A percentile compares a stretch with the other conserved stretches of the same genome.
Evolutionary conservation across 2,797 vertebrate genomes (phyloP).

Genomic region (Gastrophryne carolinensis): DNA sequence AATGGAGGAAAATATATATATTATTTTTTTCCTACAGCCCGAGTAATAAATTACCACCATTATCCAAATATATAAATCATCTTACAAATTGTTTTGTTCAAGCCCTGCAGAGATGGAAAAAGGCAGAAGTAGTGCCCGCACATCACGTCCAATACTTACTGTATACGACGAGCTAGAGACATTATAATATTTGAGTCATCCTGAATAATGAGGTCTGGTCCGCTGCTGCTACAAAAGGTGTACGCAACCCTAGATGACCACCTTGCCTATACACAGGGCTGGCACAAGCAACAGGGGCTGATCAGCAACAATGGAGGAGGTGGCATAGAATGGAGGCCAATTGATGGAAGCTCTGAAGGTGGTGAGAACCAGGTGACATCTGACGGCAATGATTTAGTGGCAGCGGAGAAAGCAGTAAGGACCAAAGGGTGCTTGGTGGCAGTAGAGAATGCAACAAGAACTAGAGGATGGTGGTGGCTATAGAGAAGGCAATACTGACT

Average conservation of each 20-base stretch:
- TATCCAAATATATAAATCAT: conserved; percentile 18
- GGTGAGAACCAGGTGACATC: too few relatives aligned
- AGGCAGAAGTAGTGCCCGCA: not conserved
- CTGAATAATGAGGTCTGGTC: not conserved
- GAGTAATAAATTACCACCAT: conserved; percentile 11
- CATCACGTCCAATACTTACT: not conserved
- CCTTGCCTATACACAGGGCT: too few relatives aligned
- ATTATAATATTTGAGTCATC: not conserved
- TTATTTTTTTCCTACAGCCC: not conserved
- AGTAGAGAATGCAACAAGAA: too few relatives aligned
- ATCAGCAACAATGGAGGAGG: too few relatives aligned
- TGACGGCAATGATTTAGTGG: too few relatives aligned
- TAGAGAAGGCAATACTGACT: too few relatives aligned
- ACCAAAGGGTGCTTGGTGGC: too few relatives aligned
- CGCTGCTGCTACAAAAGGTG: not conserved
- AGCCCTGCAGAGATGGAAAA: not conserved
- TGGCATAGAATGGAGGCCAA: too few relatives aligned
- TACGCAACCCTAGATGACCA: not conserved
- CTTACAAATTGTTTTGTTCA: conserved; percentile 9
- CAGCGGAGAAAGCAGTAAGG: too few relatives aligned
- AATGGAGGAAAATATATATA: conserved; percentile 16
- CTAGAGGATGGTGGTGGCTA: too few relatives aligned
- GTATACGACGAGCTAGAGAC: not conserved
- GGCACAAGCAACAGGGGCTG: too few relatives aligned
- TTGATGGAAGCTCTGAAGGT: too few relatives aligned